Percentiles rank a stretch among this genome's conserved stretches.
phyloP scores from a whole-genome alignment of 2,113 vertebrate genomes.

The Parus major region DNA sequence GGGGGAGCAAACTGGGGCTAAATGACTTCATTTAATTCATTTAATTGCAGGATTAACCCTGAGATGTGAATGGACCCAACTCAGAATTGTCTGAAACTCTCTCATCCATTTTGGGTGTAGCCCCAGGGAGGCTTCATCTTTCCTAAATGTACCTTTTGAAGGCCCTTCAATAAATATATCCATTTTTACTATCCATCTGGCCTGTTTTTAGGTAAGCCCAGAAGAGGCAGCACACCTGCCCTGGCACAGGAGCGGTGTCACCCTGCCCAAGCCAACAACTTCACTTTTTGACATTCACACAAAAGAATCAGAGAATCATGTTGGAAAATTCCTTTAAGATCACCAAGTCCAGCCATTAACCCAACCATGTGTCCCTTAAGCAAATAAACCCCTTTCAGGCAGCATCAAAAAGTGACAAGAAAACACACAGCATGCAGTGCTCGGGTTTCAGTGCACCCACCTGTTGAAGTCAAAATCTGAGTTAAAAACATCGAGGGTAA shows the following conservation, averaged over 20 bases:
- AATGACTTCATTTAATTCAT: neutral
- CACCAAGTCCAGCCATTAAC: neutral
- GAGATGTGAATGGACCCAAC: neutral
- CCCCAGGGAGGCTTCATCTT: neutral
- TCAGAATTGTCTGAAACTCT: neutral
- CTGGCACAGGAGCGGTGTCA: neutral
- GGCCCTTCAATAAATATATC: neutral
- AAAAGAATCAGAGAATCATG: neutral
- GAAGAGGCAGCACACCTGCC: neutral
- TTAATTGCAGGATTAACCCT: neutral
- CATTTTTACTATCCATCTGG: too few relatives aligned
- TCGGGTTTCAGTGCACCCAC: neutral
- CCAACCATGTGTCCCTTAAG: neutral
- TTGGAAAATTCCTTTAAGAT: neutral
- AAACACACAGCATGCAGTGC: neutral
- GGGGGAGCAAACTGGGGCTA: neutral
- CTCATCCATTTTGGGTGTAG: neutral
- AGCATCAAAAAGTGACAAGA: neutral
- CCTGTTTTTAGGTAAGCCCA: neutral
- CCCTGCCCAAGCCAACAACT: neutral
- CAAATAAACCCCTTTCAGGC: neutral
- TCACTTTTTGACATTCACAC: neutral
- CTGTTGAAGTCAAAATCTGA: neutral
- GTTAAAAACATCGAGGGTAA: neutral
- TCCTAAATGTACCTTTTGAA: neutral